A percentile compares a stretch with the other conserved stretches of the same genome.
Conservation (phyloP, 2,797 vertebrate species). For the Sebastes itinus region DNA sequence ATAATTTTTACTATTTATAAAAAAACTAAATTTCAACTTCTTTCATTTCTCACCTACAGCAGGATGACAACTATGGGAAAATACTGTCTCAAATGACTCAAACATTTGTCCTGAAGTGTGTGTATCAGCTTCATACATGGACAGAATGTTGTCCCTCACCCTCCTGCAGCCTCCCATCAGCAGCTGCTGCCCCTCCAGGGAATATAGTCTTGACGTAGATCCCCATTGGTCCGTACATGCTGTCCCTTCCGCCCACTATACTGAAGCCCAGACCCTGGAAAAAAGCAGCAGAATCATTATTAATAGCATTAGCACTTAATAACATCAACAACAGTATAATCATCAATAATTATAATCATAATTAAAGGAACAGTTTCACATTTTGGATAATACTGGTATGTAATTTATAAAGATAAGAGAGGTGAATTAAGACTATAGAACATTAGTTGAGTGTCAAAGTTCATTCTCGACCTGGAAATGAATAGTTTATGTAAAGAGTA, state of each 20-base stretch:
- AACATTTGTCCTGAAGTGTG: background rate
- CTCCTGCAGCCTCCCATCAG: constrained; percentile 93
- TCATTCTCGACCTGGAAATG: background rate
- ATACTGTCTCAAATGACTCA: background rate
- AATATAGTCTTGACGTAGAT: constrained; percentile 98
- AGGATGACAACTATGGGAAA: background rate
- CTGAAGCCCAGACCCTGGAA: constrained; percentile 93
- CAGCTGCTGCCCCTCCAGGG: constrained; percentile 91
- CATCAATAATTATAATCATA: background rate
- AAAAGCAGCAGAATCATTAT: background rate
- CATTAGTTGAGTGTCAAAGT: background rate
- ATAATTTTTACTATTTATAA: background rate
- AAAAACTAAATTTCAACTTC: background rate
- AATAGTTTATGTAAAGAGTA: background rate
- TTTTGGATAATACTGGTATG: background rate
- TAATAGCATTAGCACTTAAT: background rate
- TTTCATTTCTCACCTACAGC: background rate
- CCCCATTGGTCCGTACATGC: constrained; percentile 94
- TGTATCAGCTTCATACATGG: background rate
- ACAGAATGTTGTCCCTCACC: constrained; percentile 72
- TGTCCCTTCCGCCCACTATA: constrained; percentile 94
- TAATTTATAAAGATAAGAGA: background rate
- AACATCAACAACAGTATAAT: background rate
- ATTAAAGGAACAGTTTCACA: background rate
- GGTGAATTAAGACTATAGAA: background rate